Conservation (phyloP, 2,888 invertebrate genomes). For the Caenorhabditis sulstoni region DNA sequence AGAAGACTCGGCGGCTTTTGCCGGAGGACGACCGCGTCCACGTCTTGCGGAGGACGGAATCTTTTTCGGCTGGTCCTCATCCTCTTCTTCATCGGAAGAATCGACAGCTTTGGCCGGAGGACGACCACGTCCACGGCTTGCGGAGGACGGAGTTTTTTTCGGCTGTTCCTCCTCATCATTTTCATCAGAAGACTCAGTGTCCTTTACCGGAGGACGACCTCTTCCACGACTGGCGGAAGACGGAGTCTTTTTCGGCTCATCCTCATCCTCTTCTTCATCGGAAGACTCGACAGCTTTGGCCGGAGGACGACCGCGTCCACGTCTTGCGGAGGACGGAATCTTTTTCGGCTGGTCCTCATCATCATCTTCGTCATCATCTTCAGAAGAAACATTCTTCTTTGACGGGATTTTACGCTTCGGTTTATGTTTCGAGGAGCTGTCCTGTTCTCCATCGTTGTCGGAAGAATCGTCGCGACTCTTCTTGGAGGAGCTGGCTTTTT, state of each 20-base stretch:
- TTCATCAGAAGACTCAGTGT: not conserved
- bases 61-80: not conserved
- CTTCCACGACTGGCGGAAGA: not conserved
- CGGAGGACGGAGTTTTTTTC: not conserved
- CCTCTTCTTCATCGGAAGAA: not conserved
- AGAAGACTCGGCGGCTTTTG: too few relatives aligned
- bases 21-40: not conserved
- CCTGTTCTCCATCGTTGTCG: too few relatives aligned
- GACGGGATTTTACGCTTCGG: too few relatives aligned
- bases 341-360: too few relatives aligned
- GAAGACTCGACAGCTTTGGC: too few relatives aligned
- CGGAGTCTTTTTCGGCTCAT: too few relatives aligned
- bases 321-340: not conserved
- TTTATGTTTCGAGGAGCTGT: too few relatives aligned
- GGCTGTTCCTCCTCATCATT: not conserved
- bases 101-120: not conserved
- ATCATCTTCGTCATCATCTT: too few relatives aligned
- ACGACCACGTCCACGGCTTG: not conserved
- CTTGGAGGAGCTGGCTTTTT: too few relatives aligned
- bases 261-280: conserved; percentile 1
- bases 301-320: not conserved
- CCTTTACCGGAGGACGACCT: not conserved
- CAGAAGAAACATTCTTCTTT: too few relatives aligned
- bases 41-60: not conserved
- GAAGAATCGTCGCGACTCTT: too few relatives aligned